phyloP scores from a whole-genome alignment of 2,113 vertebrate species.

The Corapipo altera region DNA sequence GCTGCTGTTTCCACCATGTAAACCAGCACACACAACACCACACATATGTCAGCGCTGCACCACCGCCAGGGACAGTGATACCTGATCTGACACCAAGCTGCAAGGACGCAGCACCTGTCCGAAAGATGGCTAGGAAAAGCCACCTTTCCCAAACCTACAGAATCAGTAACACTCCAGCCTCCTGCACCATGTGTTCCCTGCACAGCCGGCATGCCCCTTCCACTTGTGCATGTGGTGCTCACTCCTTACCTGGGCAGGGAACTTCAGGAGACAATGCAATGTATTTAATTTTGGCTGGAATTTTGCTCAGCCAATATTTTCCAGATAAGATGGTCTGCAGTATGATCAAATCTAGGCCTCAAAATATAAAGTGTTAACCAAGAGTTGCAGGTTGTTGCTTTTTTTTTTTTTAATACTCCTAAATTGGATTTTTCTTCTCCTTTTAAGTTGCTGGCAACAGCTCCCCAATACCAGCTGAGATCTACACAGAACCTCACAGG shows the following conservation, averaged over 20 bases:
- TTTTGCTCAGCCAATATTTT: neutral
- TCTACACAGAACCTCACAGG: neutral
- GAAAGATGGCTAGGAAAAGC: neutral
- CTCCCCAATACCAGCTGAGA: neutral
- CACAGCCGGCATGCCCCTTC: neutral
- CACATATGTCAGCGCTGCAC: rapidly evolving
- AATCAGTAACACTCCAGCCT: neutral
- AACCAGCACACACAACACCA: neutral
- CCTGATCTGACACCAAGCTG: rapidly evolving
- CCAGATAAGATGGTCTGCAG: neutral
- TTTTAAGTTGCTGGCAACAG: neutral
- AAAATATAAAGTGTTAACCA: neutral
- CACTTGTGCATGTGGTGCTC: neutral
- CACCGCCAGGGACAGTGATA: rapidly evolving
- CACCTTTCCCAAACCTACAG: neutral
- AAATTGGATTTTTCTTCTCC: neutral
- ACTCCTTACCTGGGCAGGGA: neutral
- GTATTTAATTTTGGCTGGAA: neutral
- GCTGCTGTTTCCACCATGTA: neutral
- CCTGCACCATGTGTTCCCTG: neutral
- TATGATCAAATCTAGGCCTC: neutral
- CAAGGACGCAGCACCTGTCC: neutral
- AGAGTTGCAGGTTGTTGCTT: neutral
- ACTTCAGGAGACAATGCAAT: neutral
- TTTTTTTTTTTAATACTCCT: neutral